Evolutionary conservation across 2,797 vertebrate species (phyloP).

Genomic region (Pseudochirops corinnae): DNA sequence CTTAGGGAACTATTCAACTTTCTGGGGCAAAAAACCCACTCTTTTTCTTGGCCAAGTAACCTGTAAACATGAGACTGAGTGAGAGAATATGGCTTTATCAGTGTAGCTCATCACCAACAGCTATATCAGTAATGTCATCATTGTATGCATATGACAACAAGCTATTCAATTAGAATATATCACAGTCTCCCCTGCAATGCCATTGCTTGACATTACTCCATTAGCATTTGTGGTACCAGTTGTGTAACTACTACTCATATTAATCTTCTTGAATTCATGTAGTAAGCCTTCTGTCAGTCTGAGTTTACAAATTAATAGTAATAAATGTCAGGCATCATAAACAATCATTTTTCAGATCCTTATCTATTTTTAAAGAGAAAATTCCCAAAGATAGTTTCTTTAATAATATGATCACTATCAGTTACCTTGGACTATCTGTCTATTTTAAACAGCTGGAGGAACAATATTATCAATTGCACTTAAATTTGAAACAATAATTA

Average conservation of each 20-base stretch:
- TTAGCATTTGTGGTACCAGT: slow-evolving; percentile 56
- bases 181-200: slow-evolving; percentile 61
- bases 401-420: slow-evolving; percentile 2
- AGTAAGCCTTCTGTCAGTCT: slow-evolving; percentile 7
- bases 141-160: slow-evolving; percentile 57
- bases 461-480: slow-evolving; percentile 50
- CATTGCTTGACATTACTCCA: slow-evolving; percentile 65
- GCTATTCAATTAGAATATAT: slow-evolving; percentile 70
- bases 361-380: slow-evolving; percentile 1
- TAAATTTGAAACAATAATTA: slow-evolving; percentile 71
- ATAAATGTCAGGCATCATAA: slow-evolving; percentile 9
- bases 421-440: background rate
- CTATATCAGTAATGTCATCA: slow-evolving; percentile 50
- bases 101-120: background rate
- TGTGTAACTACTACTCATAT: slow-evolving; percentile 56
- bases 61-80: background rate
- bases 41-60: background rate
- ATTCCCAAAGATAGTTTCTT: background rate
- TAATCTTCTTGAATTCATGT: slow-evolving; percentile 50
- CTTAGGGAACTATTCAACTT: background rate
- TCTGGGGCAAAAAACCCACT: background rate
- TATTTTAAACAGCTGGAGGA: slow-evolving; percentile 21
- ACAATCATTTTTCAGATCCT: background rate
- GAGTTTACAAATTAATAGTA: slow-evolving; percentile 42
- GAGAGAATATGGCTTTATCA: background rate